phyloP scores from a whole-genome alignment of 2,888 invertebrate genomes.

The Elaeidobius kamerunicus region DNA sequence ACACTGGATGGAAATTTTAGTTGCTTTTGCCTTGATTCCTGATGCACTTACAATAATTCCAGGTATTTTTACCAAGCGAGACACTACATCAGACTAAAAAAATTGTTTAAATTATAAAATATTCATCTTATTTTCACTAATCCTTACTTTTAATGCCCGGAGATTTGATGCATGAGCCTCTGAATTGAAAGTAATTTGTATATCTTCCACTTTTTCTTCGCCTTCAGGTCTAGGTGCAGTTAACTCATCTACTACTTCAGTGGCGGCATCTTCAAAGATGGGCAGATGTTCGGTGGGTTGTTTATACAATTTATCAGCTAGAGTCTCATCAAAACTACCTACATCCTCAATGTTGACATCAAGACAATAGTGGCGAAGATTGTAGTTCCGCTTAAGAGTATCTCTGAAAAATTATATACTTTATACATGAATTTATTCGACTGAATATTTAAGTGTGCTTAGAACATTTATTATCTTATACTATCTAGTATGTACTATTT shows the following conservation, averaged over 20 bases:
- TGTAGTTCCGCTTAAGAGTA: constrained; percentile 88
- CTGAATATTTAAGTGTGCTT: too few relatives aligned
- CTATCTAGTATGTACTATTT: too few relatives aligned
- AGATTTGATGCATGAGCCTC: constrained; percentile 79
- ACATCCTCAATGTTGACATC: constrained; percentile 94
- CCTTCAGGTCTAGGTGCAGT: constrained; percentile 89
- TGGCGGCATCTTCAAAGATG: constrained; percentile 94
- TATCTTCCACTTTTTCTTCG: constrained; percentile 84
- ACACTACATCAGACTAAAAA: constrained; percentile 85
- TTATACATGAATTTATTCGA: too few relatives aligned
- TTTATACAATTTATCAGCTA: constrained; percentile 89
- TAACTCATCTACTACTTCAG: constrained; percentile 94
- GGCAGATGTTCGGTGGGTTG: constrained; percentile 91
- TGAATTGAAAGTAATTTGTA: constrained; percentile 86
- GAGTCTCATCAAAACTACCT: constrained; percentile 86
- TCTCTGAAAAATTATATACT: constrained; percentile 74
- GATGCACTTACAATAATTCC: constrained; percentile 95
- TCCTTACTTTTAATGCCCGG: constrained; percentile 76
- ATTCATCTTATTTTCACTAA: constrained; percentile 1
- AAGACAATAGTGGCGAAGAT: constrained; percentile 81
- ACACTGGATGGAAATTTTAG: constrained; percentile 92
- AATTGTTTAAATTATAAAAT: neutral
- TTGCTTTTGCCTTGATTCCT: constrained; percentile 93
- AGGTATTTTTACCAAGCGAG: constrained; percentile 89
- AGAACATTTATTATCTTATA: too few relatives aligned